A percentile compares a stretch with the other conserved stretches of the same genome.
Evolutionary conservation across 2,797 vertebrate species (phyloP).

Genomic region (Pachyuromys duprasi): DNA sequence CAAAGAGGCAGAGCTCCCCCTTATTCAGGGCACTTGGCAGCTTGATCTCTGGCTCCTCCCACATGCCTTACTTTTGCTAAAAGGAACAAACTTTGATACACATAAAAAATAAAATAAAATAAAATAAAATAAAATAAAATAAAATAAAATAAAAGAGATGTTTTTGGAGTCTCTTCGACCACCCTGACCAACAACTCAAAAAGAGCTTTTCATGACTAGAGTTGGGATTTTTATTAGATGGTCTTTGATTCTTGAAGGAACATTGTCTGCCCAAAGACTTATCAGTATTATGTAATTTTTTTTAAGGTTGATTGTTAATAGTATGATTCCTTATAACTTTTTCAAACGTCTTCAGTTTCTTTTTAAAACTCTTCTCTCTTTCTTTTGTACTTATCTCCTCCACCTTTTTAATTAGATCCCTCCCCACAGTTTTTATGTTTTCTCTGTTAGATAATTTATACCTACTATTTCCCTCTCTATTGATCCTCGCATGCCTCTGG

Average conservation of each 20-base stretch:
- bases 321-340: not conserved
- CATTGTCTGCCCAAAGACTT: not conserved
- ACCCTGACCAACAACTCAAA: not conserved
- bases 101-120: not conserved
- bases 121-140: too few species aligned
- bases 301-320: not conserved
- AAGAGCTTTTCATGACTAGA: not conserved
- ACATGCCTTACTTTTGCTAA: not conserved
- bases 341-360: not conserved
- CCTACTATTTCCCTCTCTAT: not conserved
- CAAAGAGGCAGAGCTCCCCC: not conserved
- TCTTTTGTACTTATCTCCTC: not conserved
- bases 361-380: not conserved
- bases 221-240: not conserved
- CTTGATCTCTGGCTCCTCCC: not conserved
- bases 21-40: rapidly evolving
- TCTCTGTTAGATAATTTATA: not conserved
- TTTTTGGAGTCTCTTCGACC: not conserved
- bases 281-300: not conserved
- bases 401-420: not conserved
- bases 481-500: not conserved
- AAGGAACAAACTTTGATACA: not conserved
- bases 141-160: not conserved
- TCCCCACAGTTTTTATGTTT: not conserved
- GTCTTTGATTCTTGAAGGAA: not conserved